Evolutionary conservation across 2,113 vertebrate genomes (phyloP).

Genomic region (Eclectus roratus): DNA sequence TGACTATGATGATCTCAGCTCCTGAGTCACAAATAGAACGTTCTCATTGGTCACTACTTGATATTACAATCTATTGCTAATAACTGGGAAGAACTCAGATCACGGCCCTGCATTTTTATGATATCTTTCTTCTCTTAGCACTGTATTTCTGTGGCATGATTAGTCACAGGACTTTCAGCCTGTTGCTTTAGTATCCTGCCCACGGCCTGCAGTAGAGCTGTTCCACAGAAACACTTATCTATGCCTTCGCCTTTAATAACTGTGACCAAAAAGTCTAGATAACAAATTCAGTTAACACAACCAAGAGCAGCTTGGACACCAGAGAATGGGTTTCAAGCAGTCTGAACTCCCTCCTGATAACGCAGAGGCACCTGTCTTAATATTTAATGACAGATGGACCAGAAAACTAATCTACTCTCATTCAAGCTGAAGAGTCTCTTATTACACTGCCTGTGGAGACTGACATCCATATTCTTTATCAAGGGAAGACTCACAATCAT

Average conservation of each 20-base stretch:
- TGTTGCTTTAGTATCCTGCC: not conserved
- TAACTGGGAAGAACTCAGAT: not conserved
- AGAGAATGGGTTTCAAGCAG: not conserved
- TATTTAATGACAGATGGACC: not conserved
- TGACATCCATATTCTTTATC: not conserved
- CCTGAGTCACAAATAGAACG: not conserved
- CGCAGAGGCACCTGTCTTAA: not conserved
- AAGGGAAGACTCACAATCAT: not conserved
- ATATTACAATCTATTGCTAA: not conserved
- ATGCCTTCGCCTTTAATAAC: not conserved
- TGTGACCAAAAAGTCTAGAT: accelerated
- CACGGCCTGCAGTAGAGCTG: not conserved
- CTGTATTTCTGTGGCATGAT: not conserved
- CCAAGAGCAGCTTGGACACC: not conserved
- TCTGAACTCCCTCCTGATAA: not conserved
- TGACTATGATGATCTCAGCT: not conserved
- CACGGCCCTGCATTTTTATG: not conserved
- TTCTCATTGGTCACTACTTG: not conserved
- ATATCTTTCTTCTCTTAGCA: not conserved
- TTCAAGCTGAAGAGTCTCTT: not conserved
- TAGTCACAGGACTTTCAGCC: not conserved
- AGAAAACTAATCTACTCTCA: not conserved
- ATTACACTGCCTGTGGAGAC: not conserved
- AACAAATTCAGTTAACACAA: not conserved
- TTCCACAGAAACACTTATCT: not conserved